A percentile compares a stretch with the other conserved stretches of the same genome.
Evolutionary conservation across 2,113 vertebrate genomes (phyloP).

Genomic region (Dromas ardeola): DNA sequence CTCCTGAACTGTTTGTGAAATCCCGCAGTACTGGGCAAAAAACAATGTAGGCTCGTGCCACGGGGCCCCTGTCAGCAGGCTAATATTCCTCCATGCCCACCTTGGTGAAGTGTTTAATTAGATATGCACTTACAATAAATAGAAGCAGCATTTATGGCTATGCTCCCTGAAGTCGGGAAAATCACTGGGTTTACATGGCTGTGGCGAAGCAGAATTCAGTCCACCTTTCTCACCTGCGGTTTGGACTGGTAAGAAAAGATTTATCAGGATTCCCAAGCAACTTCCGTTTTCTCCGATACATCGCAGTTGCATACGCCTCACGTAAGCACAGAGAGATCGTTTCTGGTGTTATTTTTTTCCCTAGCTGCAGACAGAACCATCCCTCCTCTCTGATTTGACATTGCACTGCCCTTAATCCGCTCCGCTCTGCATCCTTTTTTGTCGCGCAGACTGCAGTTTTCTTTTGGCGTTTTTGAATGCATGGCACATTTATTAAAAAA

Average conservation of each 20-base stretch:
- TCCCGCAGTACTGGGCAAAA: not conserved
- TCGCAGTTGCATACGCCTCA: not conserved
- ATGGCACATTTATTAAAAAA: not conserved
- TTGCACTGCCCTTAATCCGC: not conserved
- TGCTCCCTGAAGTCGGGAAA: not conserved
- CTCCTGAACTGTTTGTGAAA: not conserved
- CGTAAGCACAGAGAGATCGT: not conserved
- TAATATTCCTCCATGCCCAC: not conserved
- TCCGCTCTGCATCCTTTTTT: not conserved
- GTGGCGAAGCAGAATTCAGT: not conserved
- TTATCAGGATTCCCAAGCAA: not conserved
- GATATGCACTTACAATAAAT: not conserved
- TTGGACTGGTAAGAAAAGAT: not conserved
- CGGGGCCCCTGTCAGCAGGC: not conserved
- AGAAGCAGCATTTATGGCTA: not conserved
- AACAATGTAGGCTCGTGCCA: fast-evolving
- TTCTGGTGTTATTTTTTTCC: not conserved
- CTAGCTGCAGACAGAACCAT: not conserved
- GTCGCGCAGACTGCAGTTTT: not conserved
- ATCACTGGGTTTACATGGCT: not conserved
- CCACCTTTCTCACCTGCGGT: not conserved
- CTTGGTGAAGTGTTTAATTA: not conserved
- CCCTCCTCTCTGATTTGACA: not conserved
- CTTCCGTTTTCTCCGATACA: not conserved
- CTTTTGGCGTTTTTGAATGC: not conserved